A percentile compares a stretch with the other conserved stretches of the same genome.
These are phyloP conservation scores for Alviniconcha strummeri DNA, from an alignment of 2,888 invertebrate genomes.

Conservation along the genomic window DNA sequence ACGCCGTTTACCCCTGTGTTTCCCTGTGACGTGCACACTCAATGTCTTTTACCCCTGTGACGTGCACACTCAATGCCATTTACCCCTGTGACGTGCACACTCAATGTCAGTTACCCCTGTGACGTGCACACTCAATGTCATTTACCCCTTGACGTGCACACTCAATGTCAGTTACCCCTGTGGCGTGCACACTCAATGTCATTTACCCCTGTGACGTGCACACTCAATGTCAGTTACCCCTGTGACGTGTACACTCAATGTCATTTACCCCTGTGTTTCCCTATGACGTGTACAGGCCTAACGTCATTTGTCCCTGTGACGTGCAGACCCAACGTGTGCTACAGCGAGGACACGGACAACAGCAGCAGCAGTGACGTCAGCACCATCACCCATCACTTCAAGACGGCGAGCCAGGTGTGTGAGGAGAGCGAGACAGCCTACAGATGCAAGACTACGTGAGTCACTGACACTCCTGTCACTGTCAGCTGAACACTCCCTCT, in stretches of 20 bases:
- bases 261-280: no score
- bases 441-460: conserved; percentile 61
- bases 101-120: no score
- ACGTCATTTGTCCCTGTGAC: neutral
- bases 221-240: no score
- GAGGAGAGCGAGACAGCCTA: conserved; percentile 60
- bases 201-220: no score
- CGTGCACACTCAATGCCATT: no score
- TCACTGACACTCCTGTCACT: conserved; percentile 3
- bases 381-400: conserved; percentile 40
- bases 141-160: conserved; percentile 29
- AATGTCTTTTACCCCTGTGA: no score
- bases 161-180: conserved; percentile 48
- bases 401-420: conserved; percentile 50
- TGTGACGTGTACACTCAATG: no score
- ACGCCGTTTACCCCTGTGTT: no score
- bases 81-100: no score
- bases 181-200: no score
- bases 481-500: neutral
- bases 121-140: neutral
- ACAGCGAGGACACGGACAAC: conserved; percentile 37
- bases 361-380: conserved; percentile 26
- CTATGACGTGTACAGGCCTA: no score
- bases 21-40: no score
- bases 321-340: conserved; percentile 52